phyloP scores from a whole-genome alignment of 2,888 invertebrate species.

The Lasioglossum morio region DNA sequence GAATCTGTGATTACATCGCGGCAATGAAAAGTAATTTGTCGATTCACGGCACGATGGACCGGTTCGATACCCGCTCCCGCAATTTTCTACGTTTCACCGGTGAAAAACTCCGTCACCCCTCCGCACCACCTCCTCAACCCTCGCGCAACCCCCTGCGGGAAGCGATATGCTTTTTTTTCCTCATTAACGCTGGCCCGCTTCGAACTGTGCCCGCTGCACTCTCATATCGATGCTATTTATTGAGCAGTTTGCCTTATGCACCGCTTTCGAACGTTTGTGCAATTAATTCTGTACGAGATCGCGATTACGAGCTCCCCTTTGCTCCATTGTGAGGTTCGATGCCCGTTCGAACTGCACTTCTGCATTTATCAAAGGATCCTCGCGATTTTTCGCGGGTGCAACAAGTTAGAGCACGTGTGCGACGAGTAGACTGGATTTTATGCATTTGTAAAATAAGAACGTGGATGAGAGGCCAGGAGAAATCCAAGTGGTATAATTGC shows the following conservation, averaged over 20 bases:
- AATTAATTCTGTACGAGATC: conserved; percentile 5
- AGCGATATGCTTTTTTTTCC: conserved; percentile 20
- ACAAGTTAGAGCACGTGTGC: conserved; percentile 14
- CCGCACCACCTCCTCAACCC: background rate
- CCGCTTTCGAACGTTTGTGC: background rate
- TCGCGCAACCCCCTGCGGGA: background rate
- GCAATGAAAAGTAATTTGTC: conserved; percentile 77
- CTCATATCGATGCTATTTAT: conserved; percentile 53
- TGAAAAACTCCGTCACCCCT: conserved; percentile 59
- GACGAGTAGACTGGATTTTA: background rate
- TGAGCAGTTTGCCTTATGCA: background rate
- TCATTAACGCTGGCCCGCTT: conserved; percentile 45
- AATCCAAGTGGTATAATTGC: no score
- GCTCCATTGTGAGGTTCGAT: background rate
- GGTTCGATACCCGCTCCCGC: conserved; percentile 69
- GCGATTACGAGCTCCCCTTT: background rate
- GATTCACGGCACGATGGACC: conserved; percentile 74
- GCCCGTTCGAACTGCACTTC: background rate
- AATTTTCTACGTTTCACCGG: conserved; percentile 71
- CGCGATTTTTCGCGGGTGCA: background rate
- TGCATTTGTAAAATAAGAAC: no score
- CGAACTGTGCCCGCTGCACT: conserved; percentile 2
- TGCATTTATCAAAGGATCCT: background rate
- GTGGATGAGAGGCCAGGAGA: no score
- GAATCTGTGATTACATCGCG: conserved; percentile 77